A percentile compares a stretch with the other conserved stretches of the same genome.
Evolutionary conservation across 2,888 invertebrate species (phyloP).

Genomic region (Agapostemon virescens): DNA sequence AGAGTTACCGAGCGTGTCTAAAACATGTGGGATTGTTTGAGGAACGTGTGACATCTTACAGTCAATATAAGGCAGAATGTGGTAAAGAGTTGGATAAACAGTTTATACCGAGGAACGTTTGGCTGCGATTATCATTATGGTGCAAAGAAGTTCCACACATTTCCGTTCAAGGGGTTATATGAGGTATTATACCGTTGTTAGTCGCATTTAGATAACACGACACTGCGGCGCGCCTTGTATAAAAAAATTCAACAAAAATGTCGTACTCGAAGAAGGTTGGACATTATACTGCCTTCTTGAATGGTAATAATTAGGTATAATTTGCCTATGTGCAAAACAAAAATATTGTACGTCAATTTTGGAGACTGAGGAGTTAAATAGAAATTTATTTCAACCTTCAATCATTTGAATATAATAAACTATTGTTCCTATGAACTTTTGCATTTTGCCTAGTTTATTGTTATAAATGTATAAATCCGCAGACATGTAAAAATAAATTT

Average conservation of each 20-base stretch:
- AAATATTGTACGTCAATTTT: not conserved
- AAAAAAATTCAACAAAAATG: conserved; percentile 15
- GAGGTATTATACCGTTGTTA: conserved; percentile 67
- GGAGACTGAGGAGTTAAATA: not conserved
- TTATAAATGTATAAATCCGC: not conserved
- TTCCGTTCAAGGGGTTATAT: conserved; percentile 63
- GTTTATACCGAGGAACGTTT: conserved; percentile 73
- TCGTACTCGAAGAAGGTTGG: not conserved
- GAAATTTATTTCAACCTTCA: not conserved
- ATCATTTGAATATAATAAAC: not conserved
- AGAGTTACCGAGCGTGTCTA: conserved; percentile 65
- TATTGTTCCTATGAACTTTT: not conserved
- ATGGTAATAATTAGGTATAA: not conserved
- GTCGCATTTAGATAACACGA: conserved; percentile 48
- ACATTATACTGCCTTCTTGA: not conserved
- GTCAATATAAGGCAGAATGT: conserved; percentile 69
- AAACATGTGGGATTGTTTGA: conserved; percentile 71
- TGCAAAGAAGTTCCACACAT: conserved; percentile 71
- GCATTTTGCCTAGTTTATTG: not conserved
- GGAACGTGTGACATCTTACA: conserved; percentile 73
- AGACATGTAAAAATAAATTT: not conserved
- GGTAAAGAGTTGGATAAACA: conserved; percentile 73
- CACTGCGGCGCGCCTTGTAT: conserved; percentile 12
- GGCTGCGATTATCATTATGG: conserved; percentile 70
- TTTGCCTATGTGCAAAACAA: not conserved